Evolutionary conservation across 2,797 vertebrate genomes (phyloP), one percentile per base, ranked within the genome.

Genomic region (Merluccius polli): DNA sequence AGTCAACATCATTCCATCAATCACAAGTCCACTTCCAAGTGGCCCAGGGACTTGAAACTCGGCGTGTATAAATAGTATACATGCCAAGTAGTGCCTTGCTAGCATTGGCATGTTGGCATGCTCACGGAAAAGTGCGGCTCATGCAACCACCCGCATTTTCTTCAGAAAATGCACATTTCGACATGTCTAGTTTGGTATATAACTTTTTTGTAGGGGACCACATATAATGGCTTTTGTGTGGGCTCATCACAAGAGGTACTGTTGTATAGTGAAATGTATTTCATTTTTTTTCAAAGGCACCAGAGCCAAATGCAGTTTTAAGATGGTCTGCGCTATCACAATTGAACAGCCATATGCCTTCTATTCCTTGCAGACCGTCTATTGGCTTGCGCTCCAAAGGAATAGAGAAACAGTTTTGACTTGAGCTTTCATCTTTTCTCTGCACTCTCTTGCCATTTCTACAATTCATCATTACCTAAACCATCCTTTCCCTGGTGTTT

Each of bases 371-470:
- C 85, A 75, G 76, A 81, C 81, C 70, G 72, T 75, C 21, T 31
- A 8, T 71, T 78, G 63, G 68, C 72, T 72, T 41, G 63, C 76
- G 38, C 74, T 78, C 69, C 67, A 71, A 29, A 74, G n/a, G 67
- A 86, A 84, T 65, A 70, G 36, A 70, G 74, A 81, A 79, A 44
- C 73, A 44, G 63, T 73, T 73, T 52, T 82, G 77, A 83, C 72
- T 84, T 48, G 24, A 70, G 52, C 86, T 84, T 88, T 86, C 72
- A 82, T 89, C 77, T 85, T 80, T 75, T 86, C 59, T 83, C 52
- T 16, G 31, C 7, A 12, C 36, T 78, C 77, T 78, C 31, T 18
- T 81, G 76, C 63, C 77, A 78, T 31, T 84, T 87, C 65, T 74
- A 78, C 18, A 75, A 71, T 76, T 86, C 78, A 78, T 85, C 77